Conservation (phyloP, 2,888 invertebrate species). For the Ceratothoa steindachneri region DNA sequence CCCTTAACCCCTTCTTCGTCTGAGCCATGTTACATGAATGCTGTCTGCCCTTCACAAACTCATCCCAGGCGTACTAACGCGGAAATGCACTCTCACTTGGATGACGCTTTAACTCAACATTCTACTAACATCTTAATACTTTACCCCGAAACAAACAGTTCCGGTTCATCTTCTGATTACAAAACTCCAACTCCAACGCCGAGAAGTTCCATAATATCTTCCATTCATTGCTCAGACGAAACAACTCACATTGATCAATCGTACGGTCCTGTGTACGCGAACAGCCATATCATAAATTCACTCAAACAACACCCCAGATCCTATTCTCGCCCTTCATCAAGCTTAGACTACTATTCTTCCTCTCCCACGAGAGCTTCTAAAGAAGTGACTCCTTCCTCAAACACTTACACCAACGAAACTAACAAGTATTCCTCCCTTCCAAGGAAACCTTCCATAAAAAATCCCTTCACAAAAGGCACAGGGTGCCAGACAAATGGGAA, state of each 20-base stretch:
- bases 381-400: background rate
- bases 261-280: conserved; percentile 31
- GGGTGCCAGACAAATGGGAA: conserved; percentile 28
- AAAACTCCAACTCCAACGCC: conserved; percentile 25
- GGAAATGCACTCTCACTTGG: background rate
- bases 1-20: background rate
- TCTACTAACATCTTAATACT: conserved; percentile 44
- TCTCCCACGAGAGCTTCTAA: background rate
- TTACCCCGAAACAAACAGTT: conserved; percentile 26
- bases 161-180: conserved; percentile 3
- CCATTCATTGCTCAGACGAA: conserved; percentile 28
- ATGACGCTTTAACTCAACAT: conserved; percentile 34
- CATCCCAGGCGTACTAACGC: background rate
- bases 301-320: background rate
- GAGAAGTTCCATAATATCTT: conserved; percentile 41
- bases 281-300: conserved; percentile 10
- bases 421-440: background rate
- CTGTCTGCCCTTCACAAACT: background rate
- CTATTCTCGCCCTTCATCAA: background rate
- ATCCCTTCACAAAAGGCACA: conserved; percentile 23
- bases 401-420: background rate
- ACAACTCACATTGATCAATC: conserved; percentile 42
- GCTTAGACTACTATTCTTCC: background rate
- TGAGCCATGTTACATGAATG: conserved; percentile 1
- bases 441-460: background rate